Base-by-base conservation (phyloP, 2,888 invertebrate genomes). In the Lasioglossum figueresi region DNA sequence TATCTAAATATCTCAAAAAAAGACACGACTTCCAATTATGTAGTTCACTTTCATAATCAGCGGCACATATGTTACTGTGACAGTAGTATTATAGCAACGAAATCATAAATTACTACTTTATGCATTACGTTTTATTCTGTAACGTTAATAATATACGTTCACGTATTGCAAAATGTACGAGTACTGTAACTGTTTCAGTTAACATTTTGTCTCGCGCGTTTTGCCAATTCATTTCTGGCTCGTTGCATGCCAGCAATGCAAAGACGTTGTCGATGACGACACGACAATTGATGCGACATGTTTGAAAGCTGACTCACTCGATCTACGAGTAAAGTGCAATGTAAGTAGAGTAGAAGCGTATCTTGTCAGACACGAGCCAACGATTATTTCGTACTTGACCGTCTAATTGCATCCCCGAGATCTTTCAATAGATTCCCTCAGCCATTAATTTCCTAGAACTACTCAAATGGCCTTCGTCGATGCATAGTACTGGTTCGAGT, bases 271-370 rank as follows among this genome's bases (percentile, higher is more conserved):
- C 73, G 71, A 75, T 70, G 48, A 71, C 27, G 56, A 68, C 45
- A n/a, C 48, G 73, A 45, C 37, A 73, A 79, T 77, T 78, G 66
- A 74, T 48, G 43, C 73, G 72, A 52, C 31, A 23, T 79, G 63
- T 85, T 76, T 74, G 76, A 79, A 79, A 73, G 76, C 79, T 85
- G 85, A 85, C 76, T 84, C 85, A 73, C 68, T 59, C 79, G 66
- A 73, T 76, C 73, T 56, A 63, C 76, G 56, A 84, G 84, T 80
- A 66, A 79, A 80, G 76, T 76, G 84, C 79, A 85, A 74, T 76
- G 73, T 73, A 84, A 85, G 85, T 85, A 85, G 76, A 84, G 59
- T 85, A 85, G 84, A 43, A 66, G 52, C 72, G 76, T 84, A 48
- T 74, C 82, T 76, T 59, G 83, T 82, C 83, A 82, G 82, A n/a